Base-by-base conservation (phyloP, 2,888 invertebrate species). In the Cryptus armator region DNA sequence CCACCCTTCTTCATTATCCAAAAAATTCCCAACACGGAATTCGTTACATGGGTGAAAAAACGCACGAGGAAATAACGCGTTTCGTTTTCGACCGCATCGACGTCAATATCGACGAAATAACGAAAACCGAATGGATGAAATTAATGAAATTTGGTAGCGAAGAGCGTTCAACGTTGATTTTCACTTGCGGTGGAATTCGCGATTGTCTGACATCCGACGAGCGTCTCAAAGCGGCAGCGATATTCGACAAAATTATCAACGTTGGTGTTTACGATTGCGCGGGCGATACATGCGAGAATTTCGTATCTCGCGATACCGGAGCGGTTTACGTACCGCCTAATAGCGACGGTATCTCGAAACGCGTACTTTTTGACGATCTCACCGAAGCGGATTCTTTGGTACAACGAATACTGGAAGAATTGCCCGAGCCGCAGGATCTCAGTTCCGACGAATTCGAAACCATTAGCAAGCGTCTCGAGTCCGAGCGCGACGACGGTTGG, bases 1-100 rank as follows among this genome's bases (percentile, higher is more conserved):
- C 98, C 0, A 96, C 97, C 0, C 94, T 98, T 19, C 93, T 97
- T 12, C 95, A 97, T 90, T 98, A 95, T 90, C 95, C 96, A 43
- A 91, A 93, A 91, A 91, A 91, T 85, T 90, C 91, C 7, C 89
- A 89, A 62, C 83, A 89, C 19, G 90, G 90, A 37, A 68, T 83
- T 3, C 88, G 87, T 75, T 92, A 92, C 68, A 89, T 77, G 1
- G 88, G 86, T 3, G 89, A 89, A 59, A 91, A 89, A 48, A 83
- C 87, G 9, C 86, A 89, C 16, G 87, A 90, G 2, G 88, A 85
- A 7, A 89, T 92, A 78, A 88, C 85, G 64, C 81, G 87, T 9
- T 92, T 90, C 84, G 88, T 91, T 37, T 79, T 93, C 48, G 87
- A 90, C 59, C 87, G 85, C 66, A 68, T 92, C 66, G 90, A 92